Evolutionary conservation across 64 coral and sea anemone species (phyloP), one percentile per base, ranked within the genome.

Genomic region (Anthopleura sola): DNA sequence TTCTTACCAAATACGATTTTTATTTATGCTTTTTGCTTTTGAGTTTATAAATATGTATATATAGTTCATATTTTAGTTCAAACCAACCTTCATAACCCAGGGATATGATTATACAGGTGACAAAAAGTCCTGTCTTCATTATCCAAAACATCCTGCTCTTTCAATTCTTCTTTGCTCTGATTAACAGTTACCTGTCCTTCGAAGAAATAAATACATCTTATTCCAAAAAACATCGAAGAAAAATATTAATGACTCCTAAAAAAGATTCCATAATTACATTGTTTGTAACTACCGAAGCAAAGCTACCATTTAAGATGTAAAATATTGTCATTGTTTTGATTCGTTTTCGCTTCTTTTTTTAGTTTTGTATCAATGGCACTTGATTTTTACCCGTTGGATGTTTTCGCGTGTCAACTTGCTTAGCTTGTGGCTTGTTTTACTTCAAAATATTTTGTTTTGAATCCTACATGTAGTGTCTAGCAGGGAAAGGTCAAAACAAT

Each of bases 181-280:
- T 71, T 71, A 71, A 34, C 29, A 28, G 66, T 71, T 71, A 71
- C 66, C 66, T 71, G 66, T 34, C 31, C 66, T 71, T 71, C 66
- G 31, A 71, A n/a, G 24, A 71, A 71, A 71, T 34, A 71, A 34
- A 71, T 71, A 71, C 14, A 13, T 17, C 34, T 71, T 32, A 3
- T 34, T 71, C 34, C 28, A 10, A 71, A 71, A 71, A 71, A 31
- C n/a, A 24, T 26, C 21, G 24, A 24, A 14, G 5, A 2, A n/a
- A 69, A 69, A 31, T 31, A 32, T 28, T 31, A 32, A 69, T 14
- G 2, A 15, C 2, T 10, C 28, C n/a, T 18, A 62, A 69, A 69
- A 69, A 69, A 69, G 28, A 33, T 62, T 26, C 11, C 23, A 26
- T 0, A 62, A 26, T 26, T 62, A 53, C 12, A 53, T 53, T 53